These are phyloP conservation scores for Lordiphosa clarofinis DNA, from an alignment of 1,140 invertebrate genomes.

Conservation along the genomic window DNA sequence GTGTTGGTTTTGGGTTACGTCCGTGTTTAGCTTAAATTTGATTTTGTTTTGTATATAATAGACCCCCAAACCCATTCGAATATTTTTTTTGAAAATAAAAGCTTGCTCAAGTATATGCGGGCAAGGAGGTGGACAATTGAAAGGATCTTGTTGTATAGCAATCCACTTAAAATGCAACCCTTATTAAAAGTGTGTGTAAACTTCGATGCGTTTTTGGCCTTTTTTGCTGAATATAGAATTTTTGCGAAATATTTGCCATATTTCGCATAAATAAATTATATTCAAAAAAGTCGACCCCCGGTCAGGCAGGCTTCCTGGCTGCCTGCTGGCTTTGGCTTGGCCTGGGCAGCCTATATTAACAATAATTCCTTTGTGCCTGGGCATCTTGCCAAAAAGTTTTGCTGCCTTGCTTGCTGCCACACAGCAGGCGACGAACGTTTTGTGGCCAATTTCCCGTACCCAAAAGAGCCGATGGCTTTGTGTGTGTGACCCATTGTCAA, in stretches of 20 bases:
- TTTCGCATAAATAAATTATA: constrained; percentile 66
- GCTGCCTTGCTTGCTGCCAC: constrained; percentile 28
- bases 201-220: constrained; percentile 14
- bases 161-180: constrained; percentile 3
- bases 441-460: constrained; percentile 67
- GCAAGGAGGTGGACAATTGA: no score
- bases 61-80: no score
- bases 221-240: constrained; percentile 16
- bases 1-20: no score
- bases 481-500: constrained; percentile 66
- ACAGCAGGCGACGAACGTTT: constrained; percentile 69
- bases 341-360: constrained; percentile 67
- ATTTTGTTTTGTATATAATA: no score
- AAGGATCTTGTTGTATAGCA: no score
- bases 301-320: constrained; percentile 9
- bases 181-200: constrained; percentile 27
- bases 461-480: constrained; percentile 30
- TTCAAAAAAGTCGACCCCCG: constrained; percentile 33
- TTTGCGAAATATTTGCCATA: constrained; percentile 50
- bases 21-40: no score
- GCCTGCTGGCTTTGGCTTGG: constrained; percentile 24
- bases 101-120: no score
- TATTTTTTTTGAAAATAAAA: no score
- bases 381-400: constrained; percentile 66
- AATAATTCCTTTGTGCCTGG: constrained; percentile 68